Evolutionary conservation across 2,113 vertebrate species (phyloP).

Genomic region (Alectura lathami): DNA sequence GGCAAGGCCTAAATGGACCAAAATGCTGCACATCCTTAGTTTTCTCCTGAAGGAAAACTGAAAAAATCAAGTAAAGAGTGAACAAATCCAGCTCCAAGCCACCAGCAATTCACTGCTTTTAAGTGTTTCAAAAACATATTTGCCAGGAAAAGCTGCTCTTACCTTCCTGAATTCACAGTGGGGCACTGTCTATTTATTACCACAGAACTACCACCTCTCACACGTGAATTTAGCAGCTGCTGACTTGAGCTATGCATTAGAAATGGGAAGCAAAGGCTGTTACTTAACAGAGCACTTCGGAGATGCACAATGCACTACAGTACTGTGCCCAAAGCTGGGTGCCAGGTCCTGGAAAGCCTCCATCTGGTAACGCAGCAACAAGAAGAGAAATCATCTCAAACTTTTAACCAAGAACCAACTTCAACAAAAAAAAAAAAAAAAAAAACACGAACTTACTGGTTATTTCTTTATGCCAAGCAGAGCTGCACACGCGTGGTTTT

Average conservation of each 20-base stretch:
- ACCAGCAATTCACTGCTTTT: neutral
- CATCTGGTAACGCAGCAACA: too few species aligned
- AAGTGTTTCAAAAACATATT: neutral
- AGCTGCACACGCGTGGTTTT: neutral
- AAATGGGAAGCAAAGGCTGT: neutral
- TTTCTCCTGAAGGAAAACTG: neutral
- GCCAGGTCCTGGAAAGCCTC: neutral
- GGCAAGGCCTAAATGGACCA: neutral
- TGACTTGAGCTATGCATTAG: neutral
- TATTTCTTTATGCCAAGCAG: neutral
- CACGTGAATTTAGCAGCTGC: neutral
- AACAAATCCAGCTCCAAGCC: neutral
- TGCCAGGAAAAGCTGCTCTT: neutral
- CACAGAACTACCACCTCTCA: neutral
- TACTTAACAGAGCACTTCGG: neutral
- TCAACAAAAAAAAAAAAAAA: neutral
- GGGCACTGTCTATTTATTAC: neutral
- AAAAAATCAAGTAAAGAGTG: neutral
- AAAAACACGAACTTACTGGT: neutral
- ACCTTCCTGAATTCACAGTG: neutral
- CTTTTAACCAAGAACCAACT: neutral
- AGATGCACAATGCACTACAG: fast-evolving
- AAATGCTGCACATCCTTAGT: neutral
- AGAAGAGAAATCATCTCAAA: neutral
- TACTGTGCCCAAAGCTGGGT: neutral